Conservation (phyloP, 35 echinoderm and acorn worm species). For the Ptychodera flava region DNA sequence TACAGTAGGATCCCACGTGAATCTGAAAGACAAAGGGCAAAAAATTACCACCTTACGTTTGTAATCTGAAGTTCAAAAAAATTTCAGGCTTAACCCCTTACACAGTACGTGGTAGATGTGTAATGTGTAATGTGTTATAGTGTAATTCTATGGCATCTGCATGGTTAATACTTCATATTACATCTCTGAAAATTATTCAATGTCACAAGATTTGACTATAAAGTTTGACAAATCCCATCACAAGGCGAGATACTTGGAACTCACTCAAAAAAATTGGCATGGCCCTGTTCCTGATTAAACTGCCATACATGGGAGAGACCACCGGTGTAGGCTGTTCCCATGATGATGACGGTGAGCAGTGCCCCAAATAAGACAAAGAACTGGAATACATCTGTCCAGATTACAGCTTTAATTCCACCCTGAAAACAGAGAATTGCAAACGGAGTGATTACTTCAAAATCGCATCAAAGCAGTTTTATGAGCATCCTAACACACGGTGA, state of each 20-base stretch:
- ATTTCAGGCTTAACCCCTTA: too few relatives aligned
- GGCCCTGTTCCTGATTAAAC: constrained; percentile 41
- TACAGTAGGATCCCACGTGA: constrained; percentile 42
- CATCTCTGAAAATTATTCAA: too few relatives aligned
- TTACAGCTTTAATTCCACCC: constrained; percentile 97
- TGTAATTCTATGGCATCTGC: too few relatives aligned
- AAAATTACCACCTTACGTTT: background rate
- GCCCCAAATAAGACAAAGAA: constrained; percentile 83
- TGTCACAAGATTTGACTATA: too few relatives aligned
- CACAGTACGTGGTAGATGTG: too few relatives aligned
- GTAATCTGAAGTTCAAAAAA: too few relatives aligned
- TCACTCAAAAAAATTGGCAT: constrained; percentile 92
- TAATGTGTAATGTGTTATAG: too few relatives aligned
- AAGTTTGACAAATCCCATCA: too few relatives aligned
- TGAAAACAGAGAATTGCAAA: constrained; percentile 24
- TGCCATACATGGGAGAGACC: constrained; percentile 64
- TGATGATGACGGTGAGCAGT: constrained; percentile 51
- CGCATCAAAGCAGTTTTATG: too few relatives aligned
- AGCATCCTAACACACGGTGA: too few relatives aligned
- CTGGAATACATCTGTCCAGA: constrained; percentile 97
- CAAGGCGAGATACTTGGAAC: constrained; percentile 19
- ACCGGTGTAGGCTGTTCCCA: constrained; percentile 52
- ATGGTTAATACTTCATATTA: too few relatives aligned
- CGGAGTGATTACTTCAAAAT: background rate
- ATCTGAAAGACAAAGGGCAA: constrained; percentile 29